Conservation (phyloP, 2,113 vertebrate species). For the Mustelus asterias region DNA sequence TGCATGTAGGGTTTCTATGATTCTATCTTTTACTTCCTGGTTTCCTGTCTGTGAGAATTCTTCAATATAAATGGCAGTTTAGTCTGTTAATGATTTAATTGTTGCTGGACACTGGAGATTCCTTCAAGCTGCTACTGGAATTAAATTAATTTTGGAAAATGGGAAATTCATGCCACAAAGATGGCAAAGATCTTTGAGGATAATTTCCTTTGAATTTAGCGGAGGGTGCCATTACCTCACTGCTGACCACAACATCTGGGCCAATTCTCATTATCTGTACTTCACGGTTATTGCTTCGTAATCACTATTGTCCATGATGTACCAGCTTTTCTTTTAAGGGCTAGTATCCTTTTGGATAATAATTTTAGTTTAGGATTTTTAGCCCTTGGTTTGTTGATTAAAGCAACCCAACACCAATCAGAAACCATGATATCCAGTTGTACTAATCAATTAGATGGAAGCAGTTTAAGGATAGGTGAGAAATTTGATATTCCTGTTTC, state of each 20-base stretch:
- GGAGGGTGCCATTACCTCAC: neutral
- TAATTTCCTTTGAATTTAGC: neutral
- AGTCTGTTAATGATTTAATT: neutral
- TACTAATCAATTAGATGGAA: neutral
- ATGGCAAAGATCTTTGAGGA: neutral
- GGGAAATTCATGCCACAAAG: neutral
- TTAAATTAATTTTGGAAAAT: neutral
- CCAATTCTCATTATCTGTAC: neutral
- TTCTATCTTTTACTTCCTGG: neutral
- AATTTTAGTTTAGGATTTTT: neutral
- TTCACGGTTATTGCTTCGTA: neutral
- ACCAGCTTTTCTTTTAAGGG: neutral
- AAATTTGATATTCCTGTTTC: neutral
- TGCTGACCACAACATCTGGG: neutral
- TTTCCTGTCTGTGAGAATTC: neutral
- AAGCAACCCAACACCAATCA: neutral
- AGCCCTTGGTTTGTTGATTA: neutral
- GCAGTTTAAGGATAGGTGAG: neutral
- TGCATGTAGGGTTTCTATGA: too few species aligned
- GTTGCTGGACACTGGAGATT: neutral
- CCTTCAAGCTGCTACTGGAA: neutral
- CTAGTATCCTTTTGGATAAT: neutral
- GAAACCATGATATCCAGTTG: neutral
- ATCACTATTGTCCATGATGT: neutral
- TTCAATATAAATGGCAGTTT: neutral